Evolutionary conservation across 2,888 invertebrate species (phyloP), one percentile per base, ranked within the genome.

Genomic region (Margaritifera margaritifera): DNA sequence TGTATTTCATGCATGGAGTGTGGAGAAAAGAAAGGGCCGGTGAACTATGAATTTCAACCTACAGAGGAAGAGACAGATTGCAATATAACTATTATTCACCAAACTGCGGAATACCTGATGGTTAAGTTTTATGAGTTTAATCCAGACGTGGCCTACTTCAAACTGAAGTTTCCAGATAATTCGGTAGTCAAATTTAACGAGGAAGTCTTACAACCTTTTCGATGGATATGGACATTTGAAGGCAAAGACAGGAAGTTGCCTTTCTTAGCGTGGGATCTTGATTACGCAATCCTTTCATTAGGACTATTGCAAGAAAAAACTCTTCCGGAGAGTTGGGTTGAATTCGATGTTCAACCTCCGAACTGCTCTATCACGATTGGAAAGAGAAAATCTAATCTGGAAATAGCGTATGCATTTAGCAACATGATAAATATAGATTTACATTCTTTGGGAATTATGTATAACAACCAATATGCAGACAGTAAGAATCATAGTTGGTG

Each of bases 221-320:
- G 66, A 15, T 74, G 68, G 68, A 62, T 74, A 5, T 74, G 74
- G 74, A 74, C 74, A 15, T 74, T 64, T 53, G 66, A 66, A 55
- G 51, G 57, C 1, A 56, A 58, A 1, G 55, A 66, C n/a, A 62
- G 64, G n/a, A 64, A 59, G 24, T 74, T 74, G 24, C 62, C 71
- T 4, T 74, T 71, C 31, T 52, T 74, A 8, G 66, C 62, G 51
- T 74, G 71, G 71, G 69, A 71, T 5, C 42, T 66, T 2, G 74
- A 74, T 31, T 71, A 68, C 58, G 55, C 66, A 22, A 64, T 74
- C 20, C 52, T 69, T 22, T 74, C 74, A 3, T 64, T 71, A 52
- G 62, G 66, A 31, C 66, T 74, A 25, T 54, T 74, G 20, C 59
- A 57, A 22, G 68, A 68, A 15, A 71, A 68, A 62, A 69, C 71